These are phyloP conservation scores for Opisthocomus hoazin DNA, from an alignment of 2,113 vertebrate genomes.

Conservation along the genomic window DNA sequence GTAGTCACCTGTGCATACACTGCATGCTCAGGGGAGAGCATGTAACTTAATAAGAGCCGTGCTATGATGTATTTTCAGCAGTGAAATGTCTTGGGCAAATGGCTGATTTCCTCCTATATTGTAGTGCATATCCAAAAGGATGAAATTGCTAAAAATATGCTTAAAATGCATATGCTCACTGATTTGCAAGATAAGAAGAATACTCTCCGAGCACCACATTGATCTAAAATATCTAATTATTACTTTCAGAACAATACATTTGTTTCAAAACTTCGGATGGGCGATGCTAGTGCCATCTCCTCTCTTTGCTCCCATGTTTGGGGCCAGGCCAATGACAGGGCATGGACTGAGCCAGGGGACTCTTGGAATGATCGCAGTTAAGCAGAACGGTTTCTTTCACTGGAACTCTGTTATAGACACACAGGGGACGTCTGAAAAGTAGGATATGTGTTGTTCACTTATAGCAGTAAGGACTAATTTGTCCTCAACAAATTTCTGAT, in stretches of 20 bases:
- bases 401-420: slow-evolving; percentile 56
- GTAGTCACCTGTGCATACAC: background rate
- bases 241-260: background rate
- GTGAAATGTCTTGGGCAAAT: background rate
- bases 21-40: background rate
- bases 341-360: slow-evolving; percentile 14
- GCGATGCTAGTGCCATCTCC: too few species aligned
- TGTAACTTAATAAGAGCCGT: background rate
- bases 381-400: slow-evolving; percentile 57
- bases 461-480: background rate
- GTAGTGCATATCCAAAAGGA: background rate
- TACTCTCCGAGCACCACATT: background rate
- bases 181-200: background rate
- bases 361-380: background rate
- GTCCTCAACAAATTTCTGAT: background rate
- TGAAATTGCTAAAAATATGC: background rate
- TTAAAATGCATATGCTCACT: background rate
- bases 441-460: background rate
- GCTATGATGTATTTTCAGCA: background rate
- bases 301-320: background rate
- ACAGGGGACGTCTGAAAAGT: slow-evolving; percentile 47
- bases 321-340: slow-evolving; percentile 32
- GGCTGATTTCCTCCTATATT: background rate
- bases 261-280: background rate
- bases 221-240: background rate